These are phyloP conservation scores for Drosophila birchii DNA, from an alignment of 2,888 invertebrate genomes.

Conservation along the genomic window DNA sequence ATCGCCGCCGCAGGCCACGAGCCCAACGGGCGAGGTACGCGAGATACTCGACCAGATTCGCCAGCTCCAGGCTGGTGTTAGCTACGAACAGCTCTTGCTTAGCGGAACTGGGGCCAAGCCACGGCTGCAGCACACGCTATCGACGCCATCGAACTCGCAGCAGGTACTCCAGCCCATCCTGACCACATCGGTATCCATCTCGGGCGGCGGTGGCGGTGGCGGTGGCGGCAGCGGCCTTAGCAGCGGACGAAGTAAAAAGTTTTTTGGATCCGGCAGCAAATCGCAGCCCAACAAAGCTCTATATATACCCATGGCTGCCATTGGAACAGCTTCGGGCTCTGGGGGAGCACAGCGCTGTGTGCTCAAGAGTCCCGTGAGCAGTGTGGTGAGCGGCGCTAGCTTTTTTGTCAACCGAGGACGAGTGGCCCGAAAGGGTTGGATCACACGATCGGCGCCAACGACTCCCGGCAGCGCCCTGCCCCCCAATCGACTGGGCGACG, in stretches of 20 bases:
- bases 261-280: constrained; percentile 80
- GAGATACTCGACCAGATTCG: constrained; percentile 91
- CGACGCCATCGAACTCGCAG: constrained; percentile 59
- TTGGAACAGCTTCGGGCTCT: constrained; percentile 40
- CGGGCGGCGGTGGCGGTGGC: constrained; percentile 4
- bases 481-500: constrained; percentile 88
- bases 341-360: constrained; percentile 69
- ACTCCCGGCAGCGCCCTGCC: constrained; percentile 89
- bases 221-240: constrained; percentile 31
- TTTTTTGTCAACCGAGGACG: constrained; percentile 83
- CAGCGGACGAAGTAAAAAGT: constrained; percentile 85
- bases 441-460: constrained; percentile 92
- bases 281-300: constrained; percentile 88
- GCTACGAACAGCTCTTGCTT: constrained; percentile 82
- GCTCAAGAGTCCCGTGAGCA: constrained; percentile 83
- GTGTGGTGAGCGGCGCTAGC: constrained; percentile 78
- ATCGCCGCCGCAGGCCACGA: constrained; percentile 93
- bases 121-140: constrained; percentile 72
- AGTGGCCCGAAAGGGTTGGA: constrained; percentile 86
- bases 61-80: constrained; percentile 86
- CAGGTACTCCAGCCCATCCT: constrained; percentile 32
- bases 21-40: constrained; percentile 90
- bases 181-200: constrained; percentile 32
- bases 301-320: constrained; percentile 87
- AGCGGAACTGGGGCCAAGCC: constrained; percentile 62